phyloP scores from a whole-genome alignment of 2,113 vertebrate species.

The Ophiodon elongatus region DNA sequence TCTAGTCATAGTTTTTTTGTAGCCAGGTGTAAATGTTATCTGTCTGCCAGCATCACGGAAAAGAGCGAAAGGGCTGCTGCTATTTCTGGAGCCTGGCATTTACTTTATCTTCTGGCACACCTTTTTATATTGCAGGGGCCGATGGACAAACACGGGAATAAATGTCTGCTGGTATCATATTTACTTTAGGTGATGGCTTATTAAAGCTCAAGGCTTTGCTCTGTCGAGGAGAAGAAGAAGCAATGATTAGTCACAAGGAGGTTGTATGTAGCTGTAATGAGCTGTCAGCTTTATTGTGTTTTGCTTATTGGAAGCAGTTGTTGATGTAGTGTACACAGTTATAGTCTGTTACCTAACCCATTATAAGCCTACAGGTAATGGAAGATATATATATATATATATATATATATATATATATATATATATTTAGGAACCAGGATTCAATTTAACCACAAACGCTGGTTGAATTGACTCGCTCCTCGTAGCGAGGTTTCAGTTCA shows the following conservation, averaged over 20 bases:
- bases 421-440: slow-evolving; percentile 2
- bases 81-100: slow-evolving; percentile 79
- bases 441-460: slow-evolving; percentile 2
- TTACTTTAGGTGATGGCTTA: slow-evolving; percentile 59
- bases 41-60: slow-evolving; percentile 71
- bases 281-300: slow-evolving; percentile 62
- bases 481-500: slow-evolving; percentile 4
- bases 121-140: slow-evolving; percentile 52
- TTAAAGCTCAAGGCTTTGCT: slow-evolving; percentile 58
- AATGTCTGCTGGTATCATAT: slow-evolving; percentile 58
- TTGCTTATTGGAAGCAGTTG: slow-evolving; percentile 41
- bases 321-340: slow-evolving; percentile 53
- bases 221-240: not conserved
- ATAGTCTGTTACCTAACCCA: slow-evolving; percentile 29
- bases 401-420: no score
- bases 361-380: slow-evolving; percentile 17
- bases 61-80: slow-evolving; percentile 70
- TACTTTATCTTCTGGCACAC: slow-evolving; percentile 51
- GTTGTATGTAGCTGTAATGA: slow-evolving; percentile 51
- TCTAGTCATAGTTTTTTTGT: slow-evolving; percentile 37
- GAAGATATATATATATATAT: no score
- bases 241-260: slow-evolving; percentile 46
- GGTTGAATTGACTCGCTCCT: not conserved
- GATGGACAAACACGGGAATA: slow-evolving; percentile 60
- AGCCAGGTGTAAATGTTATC: slow-evolving; percentile 78